phyloP scores from a whole-genome alignment of 2,797 vertebrate species.

The Ara ararauna region DNA sequence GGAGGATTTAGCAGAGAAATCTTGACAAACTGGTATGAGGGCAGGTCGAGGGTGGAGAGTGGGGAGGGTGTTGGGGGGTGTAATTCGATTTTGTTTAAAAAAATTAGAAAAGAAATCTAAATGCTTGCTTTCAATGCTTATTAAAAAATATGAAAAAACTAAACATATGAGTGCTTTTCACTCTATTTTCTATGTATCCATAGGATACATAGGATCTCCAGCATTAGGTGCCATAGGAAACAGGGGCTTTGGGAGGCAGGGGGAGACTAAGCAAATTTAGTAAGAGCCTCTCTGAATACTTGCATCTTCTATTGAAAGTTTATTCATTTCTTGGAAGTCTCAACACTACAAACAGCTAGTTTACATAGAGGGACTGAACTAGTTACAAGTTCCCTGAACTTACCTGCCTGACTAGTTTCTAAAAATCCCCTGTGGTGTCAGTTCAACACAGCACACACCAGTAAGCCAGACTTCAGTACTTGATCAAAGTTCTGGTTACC shows the following conservation, averaged over 20 bases:
- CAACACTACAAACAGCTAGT: neutral
- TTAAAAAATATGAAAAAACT: neutral
- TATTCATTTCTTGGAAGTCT: neutral
- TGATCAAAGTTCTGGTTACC: neutral
- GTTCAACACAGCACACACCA: neutral
- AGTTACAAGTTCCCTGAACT: neutral
- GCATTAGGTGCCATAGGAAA: neutral
- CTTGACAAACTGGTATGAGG: neutral
- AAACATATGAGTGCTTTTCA: rapidly evolving
- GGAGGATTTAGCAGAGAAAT: neutral
- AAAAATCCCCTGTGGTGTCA: neutral
- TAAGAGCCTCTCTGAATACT: neutral
- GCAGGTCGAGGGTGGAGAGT: neutral
- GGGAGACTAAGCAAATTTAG: neutral
- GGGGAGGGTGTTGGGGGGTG: rapidly evolving
- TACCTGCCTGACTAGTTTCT: neutral
- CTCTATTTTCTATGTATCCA: neutral
- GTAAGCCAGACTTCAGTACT: neutral
- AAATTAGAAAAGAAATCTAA: neutral
- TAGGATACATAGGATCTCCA: neutral
- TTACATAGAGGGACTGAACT: neutral
- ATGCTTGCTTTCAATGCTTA: neutral
- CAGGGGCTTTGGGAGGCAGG: neutral
- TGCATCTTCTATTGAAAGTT: neutral
- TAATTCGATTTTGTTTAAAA: neutral